Base-by-base conservation (phyloP, 1,140 invertebrate species). In the Propsilocerus akamusi region DNA sequence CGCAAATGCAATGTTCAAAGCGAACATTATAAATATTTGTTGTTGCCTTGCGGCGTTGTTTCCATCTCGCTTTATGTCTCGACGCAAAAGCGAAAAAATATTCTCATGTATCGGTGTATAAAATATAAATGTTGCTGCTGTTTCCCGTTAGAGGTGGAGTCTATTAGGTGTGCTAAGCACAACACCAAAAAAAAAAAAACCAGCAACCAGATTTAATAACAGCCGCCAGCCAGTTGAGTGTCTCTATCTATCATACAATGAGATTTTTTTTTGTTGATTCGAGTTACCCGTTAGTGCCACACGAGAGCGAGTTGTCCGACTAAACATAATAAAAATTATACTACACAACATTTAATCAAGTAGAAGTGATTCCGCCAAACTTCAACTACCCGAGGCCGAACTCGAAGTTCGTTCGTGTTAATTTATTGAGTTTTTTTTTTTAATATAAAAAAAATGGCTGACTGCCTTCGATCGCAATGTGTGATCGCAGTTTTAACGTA, bases 301-400 rank as follows among this genome's bases (percentile, higher is more conserved):
- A 37, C 11, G 6, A 17, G 32, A 37, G 20, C n/a, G 32, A 41
- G 22, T 14, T 17, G n/a, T 30, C 28, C 28, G n/a, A 30, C 34
- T 41, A 41, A 41, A 41, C 34, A 41, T 41, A 41, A 41, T 41
- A 41, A 41, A 41, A 37, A 41, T 17, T 41, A 41, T 20, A 41
- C 34, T 41, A 41, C 34, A 41, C 34, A 41, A 41, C 14, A 41
- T 41, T 41, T 41, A 41, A 41, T 41, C 34, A 41, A 41, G 34
- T 41, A 20, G 34, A 41, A 41, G 34, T 41, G 34, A 41, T 41
- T 41, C 34, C 14, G 22, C 34, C 14, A n/a, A 20, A 41, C 34
- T 41, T 41, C 22, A 41, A 41, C 34, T 41, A 5, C 14, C 17
- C 17, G 34, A 8, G 22, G 34, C 22, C 22, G n/a, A n/a, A n/a